A percentile compares a stretch with the other conserved stretches of the same genome.
Evolutionary conservation across 2,888 invertebrate species (phyloP).

Genomic region (Morinoia aosen): DNA sequence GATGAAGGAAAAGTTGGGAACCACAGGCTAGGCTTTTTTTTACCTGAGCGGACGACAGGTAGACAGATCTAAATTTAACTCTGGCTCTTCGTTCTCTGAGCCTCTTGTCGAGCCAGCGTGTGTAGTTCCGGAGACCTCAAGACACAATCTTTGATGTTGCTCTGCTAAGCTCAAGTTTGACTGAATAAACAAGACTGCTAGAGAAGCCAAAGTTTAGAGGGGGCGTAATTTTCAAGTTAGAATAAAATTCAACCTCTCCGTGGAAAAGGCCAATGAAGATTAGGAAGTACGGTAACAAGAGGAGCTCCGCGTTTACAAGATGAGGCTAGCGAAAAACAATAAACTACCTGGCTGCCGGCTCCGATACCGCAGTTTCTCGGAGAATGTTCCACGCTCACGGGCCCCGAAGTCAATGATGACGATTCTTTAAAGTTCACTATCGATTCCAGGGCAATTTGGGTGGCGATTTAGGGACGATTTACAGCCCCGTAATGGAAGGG

Average conservation of each 20-base stretch:
- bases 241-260: neutral
- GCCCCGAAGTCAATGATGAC: conserved; percentile 50
- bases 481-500: conserved; percentile 42
- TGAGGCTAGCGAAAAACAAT: neutral
- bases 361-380: neutral
- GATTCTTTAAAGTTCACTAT: conserved; percentile 52
- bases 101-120: neutral
- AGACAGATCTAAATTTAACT: neutral
- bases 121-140: neutral
- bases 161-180: neutral
- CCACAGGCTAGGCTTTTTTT: neutral
- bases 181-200: neutral
- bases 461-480: conserved; percentile 50
- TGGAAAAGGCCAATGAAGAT: neutral
- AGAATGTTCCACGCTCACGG: conserved; percentile 26
- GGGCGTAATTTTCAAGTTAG: neutral
- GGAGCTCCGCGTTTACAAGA: neutral
- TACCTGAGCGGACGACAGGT: neutral
- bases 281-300: neutral
- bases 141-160: neutral
- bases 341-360: neutral
- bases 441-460: conserved; percentile 49
- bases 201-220: neutral
- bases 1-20: neutral
- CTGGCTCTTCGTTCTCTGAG: neutral